Conservation (phyloP, 1,140 invertebrate genomes). For the Diachasma alloeum region DNA sequence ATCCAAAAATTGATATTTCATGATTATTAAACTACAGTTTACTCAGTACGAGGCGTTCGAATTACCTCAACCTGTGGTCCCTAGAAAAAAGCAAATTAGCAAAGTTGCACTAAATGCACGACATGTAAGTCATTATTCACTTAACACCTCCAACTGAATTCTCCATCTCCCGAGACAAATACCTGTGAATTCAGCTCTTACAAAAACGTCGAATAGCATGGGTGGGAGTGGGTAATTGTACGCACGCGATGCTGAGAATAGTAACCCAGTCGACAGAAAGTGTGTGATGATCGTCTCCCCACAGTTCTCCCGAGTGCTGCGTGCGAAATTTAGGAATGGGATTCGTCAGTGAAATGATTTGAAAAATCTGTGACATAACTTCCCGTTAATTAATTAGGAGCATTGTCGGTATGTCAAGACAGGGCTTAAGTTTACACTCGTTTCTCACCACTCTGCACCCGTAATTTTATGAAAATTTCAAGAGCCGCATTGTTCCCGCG, state of each 20-base stretch:
- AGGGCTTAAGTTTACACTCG: slow-evolving; percentile 26
- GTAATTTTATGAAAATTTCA: neutral
- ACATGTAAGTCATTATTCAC: neutral
- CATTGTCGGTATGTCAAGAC: slow-evolving; percentile 47
- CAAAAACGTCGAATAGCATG: slow-evolving; percentile 19
- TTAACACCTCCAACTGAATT: neutral
- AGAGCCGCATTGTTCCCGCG: neutral
- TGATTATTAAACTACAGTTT: too few species aligned
- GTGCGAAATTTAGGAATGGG: slow-evolving; percentile 44
- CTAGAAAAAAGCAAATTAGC: neutral
- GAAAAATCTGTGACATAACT: slow-evolving; percentile 61
- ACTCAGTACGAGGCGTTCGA: too few species aligned
- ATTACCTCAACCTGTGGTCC: too few species aligned
- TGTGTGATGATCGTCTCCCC: neutral
- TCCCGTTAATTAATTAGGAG: slow-evolving; percentile 61
- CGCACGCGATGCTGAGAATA: slow-evolving; percentile 11
- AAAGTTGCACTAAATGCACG: neutral
- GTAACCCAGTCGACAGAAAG: neutral
- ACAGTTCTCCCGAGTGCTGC: slow-evolving; percentile 8
- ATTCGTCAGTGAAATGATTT: slow-evolving; percentile 49
- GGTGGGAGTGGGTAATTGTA: neutral
- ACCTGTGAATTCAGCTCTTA: neutral
- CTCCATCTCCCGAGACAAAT: slow-evolving; percentile 1
- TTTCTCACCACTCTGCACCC: neutral
- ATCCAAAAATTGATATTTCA: too few species aligned